Conservation (phyloP, 2,113 vertebrate genomes). For the Centropristis striata region DNA sequence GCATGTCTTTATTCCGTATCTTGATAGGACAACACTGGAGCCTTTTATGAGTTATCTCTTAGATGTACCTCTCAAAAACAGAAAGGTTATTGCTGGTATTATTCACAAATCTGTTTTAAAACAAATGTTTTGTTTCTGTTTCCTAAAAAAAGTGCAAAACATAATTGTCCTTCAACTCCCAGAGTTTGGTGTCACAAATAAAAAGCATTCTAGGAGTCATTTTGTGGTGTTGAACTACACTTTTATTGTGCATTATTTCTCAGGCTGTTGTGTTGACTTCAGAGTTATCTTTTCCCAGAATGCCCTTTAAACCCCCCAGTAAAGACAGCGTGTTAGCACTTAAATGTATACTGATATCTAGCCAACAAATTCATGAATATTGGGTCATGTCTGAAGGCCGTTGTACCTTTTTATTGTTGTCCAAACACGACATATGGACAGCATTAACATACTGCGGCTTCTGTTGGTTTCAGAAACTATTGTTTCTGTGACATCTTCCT, state of each 20-base stretch:
- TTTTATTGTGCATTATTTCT: conserved; percentile 23
- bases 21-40: conserved; percentile 42
- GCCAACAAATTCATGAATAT: background rate
- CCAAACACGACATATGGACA: background rate
- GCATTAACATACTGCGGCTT: background rate
- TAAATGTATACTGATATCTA: background rate
- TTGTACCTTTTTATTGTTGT: conserved; percentile 12
- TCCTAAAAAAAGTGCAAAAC: background rate
- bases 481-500: background rate
- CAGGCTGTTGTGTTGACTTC: conserved; percentile 1
- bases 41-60: conserved; percentile 39
- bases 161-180: background rate
- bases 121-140: conserved; percentile 16
- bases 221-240: conserved; percentile 14
- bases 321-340: background rate
- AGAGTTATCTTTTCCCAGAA: background rate
- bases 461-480: background rate
- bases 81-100: background rate
- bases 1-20: conserved; percentile 47
- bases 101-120: conserved; percentile 17
- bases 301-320: background rate
- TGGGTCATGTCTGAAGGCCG: background rate
- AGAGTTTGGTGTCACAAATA: conserved; percentile 6
- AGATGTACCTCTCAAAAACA: conserved; percentile 20
- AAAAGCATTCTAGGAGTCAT: conserved; percentile 11